Conservation (phyloP, 2,797 vertebrate genomes). For the Phrynocephalus vlangalii region DNA sequence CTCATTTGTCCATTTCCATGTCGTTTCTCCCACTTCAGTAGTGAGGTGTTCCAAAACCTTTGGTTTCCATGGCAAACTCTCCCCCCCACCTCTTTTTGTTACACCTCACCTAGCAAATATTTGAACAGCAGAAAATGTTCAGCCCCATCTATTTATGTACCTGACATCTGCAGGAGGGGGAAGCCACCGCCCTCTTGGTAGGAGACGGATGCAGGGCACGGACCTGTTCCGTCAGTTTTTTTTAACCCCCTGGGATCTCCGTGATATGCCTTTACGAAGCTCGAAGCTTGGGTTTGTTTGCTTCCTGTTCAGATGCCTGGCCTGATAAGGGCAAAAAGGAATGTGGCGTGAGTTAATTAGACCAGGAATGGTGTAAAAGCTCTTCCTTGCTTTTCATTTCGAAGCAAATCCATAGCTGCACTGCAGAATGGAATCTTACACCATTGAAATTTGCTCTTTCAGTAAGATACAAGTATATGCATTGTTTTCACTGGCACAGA, state of each 20-base stretch:
- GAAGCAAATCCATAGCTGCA: neutral
- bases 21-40: constrained; percentile 58
- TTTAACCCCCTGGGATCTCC: constrained; percentile 47
- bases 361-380: constrained; percentile 46
- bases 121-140: constrained; percentile 75
- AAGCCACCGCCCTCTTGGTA: constrained; percentile 72
- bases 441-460: neutral
- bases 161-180: constrained; percentile 75
- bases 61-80: constrained; percentile 61
- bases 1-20: constrained; percentile 43
- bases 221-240: constrained; percentile 77
- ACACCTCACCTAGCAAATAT: constrained; percentile 79
- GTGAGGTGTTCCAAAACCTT: constrained; percentile 80
- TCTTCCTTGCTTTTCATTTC: neutral
- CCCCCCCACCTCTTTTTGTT: constrained; percentile 69
- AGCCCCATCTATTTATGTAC: constrained; percentile 67
- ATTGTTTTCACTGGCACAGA: no score
- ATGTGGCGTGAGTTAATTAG: constrained; percentile 18
- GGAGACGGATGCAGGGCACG: constrained; percentile 74
- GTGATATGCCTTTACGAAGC: constrained; percentile 52
- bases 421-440: constrained; percentile 9
- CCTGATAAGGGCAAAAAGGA: constrained; percentile 64
- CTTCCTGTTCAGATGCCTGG: constrained; percentile 62
- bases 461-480: no score
- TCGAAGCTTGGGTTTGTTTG: constrained; percentile 68